Percentiles rank a stretch among this genome's conserved stretches.
These are phyloP conservation scores for Sphyrna mokarran DNA, from an alignment of 2,113 vertebrate species.

Conservation along the genomic window DNA sequence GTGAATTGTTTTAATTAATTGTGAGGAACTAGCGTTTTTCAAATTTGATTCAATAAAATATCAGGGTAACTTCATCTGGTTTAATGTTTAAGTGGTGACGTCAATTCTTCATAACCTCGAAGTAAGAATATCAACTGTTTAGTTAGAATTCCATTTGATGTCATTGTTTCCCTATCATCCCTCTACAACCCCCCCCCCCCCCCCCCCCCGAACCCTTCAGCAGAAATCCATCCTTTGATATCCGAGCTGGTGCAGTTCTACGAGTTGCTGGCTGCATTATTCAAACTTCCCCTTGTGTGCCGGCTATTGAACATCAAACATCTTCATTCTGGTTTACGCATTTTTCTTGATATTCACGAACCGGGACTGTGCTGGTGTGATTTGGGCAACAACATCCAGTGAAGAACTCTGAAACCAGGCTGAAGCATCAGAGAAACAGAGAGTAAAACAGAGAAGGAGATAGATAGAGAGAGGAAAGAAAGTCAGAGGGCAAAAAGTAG, in stretches of 20 bases:
- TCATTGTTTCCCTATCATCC: neutral
- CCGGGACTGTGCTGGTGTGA: neutral
- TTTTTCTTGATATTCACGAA: neutral
- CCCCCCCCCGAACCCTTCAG: neutral
- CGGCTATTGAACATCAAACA: neutral
- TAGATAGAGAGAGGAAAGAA: neutral
- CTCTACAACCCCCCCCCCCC: too few relatives aligned
- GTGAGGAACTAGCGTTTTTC: neutral
- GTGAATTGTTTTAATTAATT: neutral
- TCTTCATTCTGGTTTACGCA: neutral
- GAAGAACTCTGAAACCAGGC: neutral
- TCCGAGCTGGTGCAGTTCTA: neutral
- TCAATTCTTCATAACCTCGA: neutral
- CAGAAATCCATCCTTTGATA: conserved; percentile 13
- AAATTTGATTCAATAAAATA: neutral
- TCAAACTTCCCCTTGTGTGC: neutral
- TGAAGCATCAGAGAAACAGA: neutral
- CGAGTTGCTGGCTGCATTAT: neutral
- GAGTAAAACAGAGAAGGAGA: neutral
- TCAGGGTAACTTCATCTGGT: neutral
- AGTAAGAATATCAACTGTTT: neutral
- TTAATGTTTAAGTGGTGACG: neutral
- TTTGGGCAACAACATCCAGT: neutral
- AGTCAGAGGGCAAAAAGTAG: neutral
- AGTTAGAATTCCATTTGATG: neutral